Conservation (phyloP, 2,113 vertebrate genomes). For the Neodon shergylaensis region DNA sequence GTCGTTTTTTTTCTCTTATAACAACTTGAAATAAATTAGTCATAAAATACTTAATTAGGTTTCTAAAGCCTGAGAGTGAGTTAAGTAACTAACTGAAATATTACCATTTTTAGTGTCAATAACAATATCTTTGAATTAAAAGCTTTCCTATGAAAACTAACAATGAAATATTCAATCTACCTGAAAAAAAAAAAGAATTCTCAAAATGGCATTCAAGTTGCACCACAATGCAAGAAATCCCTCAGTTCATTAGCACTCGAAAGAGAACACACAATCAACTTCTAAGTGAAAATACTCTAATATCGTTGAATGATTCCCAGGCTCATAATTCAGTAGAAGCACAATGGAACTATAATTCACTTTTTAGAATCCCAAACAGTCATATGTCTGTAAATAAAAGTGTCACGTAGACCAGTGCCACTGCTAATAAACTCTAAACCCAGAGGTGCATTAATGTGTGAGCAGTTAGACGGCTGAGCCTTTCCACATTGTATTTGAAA, state of each 20-base stretch:
- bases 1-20: background rate
- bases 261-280: conserved; percentile 52
- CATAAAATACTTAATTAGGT: conserved; percentile 48
- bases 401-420: conserved; percentile 13
- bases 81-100: conserved; percentile 45
- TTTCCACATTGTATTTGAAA: background rate
- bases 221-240: conserved; percentile 13
- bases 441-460: background rate
- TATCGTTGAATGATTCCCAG: conserved; percentile 49
- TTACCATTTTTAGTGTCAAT: background rate
- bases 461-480: background rate
- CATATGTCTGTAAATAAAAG: conserved; percentile 39
- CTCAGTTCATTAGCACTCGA: conserved; percentile 57
- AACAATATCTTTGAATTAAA: conserved; percentile 16
- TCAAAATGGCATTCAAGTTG: conserved; percentile 53
- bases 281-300: conserved; percentile 19
- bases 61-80: background rate
- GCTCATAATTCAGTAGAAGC: conserved; percentile 51
- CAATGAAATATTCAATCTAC: conserved; percentile 40
- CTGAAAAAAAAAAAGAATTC: conserved; percentile 7
- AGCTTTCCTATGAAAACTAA: conserved; percentile 26
- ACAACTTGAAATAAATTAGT: conserved; percentile 20
- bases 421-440: conserved; percentile 35
- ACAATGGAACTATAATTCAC: conserved; percentile 58
- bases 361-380: conserved; percentile 44